phyloP scores from a whole-genome alignment of 2,113 vertebrate genomes.

The Lipophrys pholis region DNA sequence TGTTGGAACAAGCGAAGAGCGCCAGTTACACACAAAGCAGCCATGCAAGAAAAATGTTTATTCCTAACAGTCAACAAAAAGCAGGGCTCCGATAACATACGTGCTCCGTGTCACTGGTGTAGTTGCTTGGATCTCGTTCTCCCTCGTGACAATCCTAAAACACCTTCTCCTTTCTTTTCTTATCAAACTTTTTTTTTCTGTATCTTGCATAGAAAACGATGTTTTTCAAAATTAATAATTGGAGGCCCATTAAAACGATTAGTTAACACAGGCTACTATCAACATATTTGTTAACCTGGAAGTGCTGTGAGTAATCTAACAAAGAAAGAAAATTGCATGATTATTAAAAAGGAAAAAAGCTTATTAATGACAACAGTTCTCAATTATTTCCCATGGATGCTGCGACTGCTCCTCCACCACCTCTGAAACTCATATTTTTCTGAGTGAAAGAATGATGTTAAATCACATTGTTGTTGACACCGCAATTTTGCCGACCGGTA shows the following conservation, averaged over 20 bases:
- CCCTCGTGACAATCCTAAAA: background rate
- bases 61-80: conserved; percentile 55
- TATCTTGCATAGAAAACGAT: too few species aligned
- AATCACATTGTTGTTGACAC: conserved; percentile 75
- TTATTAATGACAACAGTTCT: conserved; percentile 32
- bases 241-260: too few species aligned
- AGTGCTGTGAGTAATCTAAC: background rate
- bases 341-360: conserved; percentile 33
- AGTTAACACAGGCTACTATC: background rate
- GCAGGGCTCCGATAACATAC: conserved; percentile 30
- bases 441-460: conserved; percentile 68
- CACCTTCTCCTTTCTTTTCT: too few species aligned
- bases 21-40: conserved; percentile 46
- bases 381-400: conserved; percentile 20
- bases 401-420: background rate
- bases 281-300: background rate
- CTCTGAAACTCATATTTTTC: conserved; percentile 52
- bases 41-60: conserved; percentile 56
- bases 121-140: conserved; percentile 43
- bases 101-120: conserved; percentile 38
- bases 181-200: too few species aligned
- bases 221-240: too few species aligned
- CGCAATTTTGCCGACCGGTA: conserved; percentile 63
- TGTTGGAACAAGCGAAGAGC: conserved; percentile 48
- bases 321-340: background rate